A percentile compares a stretch with the other conserved stretches of the same genome.
Evolutionary conservation across 2,888 invertebrate species (phyloP).

Genomic region (Furcula furcula): DNA sequence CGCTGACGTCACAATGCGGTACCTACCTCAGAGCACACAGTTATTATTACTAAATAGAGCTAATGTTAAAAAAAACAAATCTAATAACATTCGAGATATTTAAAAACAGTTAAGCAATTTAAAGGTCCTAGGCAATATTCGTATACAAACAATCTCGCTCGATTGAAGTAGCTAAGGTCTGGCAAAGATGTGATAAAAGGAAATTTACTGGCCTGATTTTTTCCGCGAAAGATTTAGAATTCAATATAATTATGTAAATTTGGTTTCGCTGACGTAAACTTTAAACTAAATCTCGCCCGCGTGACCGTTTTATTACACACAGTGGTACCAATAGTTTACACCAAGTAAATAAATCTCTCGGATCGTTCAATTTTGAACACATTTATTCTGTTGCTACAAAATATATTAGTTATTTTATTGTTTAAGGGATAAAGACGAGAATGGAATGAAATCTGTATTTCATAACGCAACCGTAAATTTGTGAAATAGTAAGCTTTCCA

Average conservation of each 20-base stretch:
- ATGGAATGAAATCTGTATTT: neutral
- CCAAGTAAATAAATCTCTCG: slow-evolving; percentile 1
- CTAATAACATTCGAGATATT: no score
- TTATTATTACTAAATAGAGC: no score
- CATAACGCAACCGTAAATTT: neutral
- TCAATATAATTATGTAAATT: neutral
- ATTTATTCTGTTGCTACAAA: neutral
- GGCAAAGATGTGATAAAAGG: no score
- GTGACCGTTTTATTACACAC: slow-evolving; percentile 2
- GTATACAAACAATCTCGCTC: no score
- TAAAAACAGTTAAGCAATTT: no score
- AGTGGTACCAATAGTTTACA: slow-evolving; percentile 1
- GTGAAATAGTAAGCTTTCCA: neutral
- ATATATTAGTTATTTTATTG: neutral
- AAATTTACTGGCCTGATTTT: no score
- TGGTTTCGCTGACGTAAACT: neutral
- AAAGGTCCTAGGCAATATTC: no score
- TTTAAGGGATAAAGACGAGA: neutral
- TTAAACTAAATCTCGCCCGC: neutral
- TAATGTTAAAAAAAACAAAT: no score
- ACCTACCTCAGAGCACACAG: no score
- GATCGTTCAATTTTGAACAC: slow-evolving; percentile 1
- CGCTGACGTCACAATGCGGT: no score
- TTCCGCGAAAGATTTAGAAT: neutral
- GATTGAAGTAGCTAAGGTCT: no score